Percentiles rank a stretch among this genome's conserved stretches.
Conservation (phyloP, 2,888 invertebrate genomes). For the Dolichomitus sp. region DNA sequence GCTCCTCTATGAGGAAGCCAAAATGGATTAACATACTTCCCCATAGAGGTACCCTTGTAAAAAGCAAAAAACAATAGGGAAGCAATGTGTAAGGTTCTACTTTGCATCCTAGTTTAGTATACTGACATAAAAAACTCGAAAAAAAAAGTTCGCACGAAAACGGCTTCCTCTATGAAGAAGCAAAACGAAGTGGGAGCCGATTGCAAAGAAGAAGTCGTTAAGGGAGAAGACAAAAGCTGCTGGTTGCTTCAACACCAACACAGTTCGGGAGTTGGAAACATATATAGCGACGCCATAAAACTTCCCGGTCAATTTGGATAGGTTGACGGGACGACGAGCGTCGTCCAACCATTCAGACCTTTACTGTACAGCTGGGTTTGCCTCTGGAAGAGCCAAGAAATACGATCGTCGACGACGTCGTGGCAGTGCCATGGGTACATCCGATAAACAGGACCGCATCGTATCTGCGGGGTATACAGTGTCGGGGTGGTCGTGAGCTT, state of each 20-base stretch:
- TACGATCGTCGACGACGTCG: conserved; percentile 58
- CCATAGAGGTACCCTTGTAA: no score
- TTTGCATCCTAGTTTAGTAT: no score
- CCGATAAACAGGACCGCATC: conserved; percentile 60
- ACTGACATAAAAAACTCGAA: no score
- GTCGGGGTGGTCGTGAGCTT: conserved; percentile 41
- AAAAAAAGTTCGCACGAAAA: no score
- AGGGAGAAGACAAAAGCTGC: background rate
- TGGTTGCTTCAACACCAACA: background rate
- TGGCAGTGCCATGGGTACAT: conserved; percentile 43
- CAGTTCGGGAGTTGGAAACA: background rate
- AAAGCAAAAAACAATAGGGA: no score
- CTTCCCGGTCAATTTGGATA: conserved; percentile 54
- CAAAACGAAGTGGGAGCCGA: background rate
- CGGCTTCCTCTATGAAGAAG: no score
- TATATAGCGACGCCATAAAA: conserved; percentile 47
- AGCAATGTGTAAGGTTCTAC: no score
- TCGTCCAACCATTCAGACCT: conserved; percentile 15
- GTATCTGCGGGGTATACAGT: conserved; percentile 50
- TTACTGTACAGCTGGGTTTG: background rate
- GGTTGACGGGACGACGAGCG: conserved; percentile 26
- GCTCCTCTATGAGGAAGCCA: no score
- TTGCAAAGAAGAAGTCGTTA: background rate
- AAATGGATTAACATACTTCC: no score
- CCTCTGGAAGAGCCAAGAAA: conserved; percentile 55